Evolutionary conservation across 2,113 vertebrate species (phyloP), one percentile per base, ranked within the genome.

Genomic region (Brachyhypopomus gauderio): DNA sequence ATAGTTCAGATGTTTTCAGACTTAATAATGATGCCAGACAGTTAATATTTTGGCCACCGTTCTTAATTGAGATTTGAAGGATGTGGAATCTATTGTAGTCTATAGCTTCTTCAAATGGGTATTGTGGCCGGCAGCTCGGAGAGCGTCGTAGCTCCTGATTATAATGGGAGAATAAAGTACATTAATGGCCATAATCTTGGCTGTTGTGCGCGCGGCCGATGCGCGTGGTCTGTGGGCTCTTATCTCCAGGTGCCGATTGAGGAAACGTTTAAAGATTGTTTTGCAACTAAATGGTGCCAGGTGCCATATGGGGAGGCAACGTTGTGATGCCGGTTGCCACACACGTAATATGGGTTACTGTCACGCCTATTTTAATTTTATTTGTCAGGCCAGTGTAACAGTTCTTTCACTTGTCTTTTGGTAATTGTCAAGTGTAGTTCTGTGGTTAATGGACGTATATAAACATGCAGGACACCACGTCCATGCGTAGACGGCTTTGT

Each of bases 81-180:
- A 5, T 67, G 0, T 20, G 45, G 30, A 67, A 34, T 4, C 16
- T 25, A 14, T 25, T 30, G 62, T 16, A 27, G 66, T 41, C 11
- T 41, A 23, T 22, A 22, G 19, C 66, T 38, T 70, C 34, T 41
- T 52, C 45, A 14, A 52, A 52, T 8, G 8, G 45, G 12, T 52
- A 11, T 52, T 17, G 19, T 70, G 9, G 36, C 36, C 34, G 11
- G 19, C 41, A 70, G 66, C 19, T 70, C 66, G 11, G 34, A 38
- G 19, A n/a, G 34, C 66, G 45, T 52, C 45, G 12, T 52, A 56
- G 30, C 16, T 67, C 25, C n/a, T 23, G 27, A 0, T 76, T 81
- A 67, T 75, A 69, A 81, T 81, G 69, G 67, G 62, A 69, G 23
- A 27, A 75, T 59, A 76, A 75, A 81, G 52, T 76, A 69, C 63